A percentile compares a stretch with the other conserved stretches of the same genome.
Conservation (phyloP, 2,888 invertebrate genomes). For the Heliconius cydno region DNA sequence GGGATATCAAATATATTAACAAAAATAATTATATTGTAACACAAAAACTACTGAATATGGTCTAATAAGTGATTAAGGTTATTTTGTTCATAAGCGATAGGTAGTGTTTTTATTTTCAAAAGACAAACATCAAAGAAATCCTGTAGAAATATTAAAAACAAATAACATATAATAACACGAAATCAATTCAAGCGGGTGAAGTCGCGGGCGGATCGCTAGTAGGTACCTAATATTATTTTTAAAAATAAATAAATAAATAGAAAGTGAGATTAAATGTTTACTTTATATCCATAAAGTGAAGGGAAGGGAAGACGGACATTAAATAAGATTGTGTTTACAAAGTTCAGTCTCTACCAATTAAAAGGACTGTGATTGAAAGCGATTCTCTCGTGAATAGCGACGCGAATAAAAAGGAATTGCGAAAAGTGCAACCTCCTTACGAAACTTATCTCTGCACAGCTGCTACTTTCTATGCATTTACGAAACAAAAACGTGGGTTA, state of each 20-base stretch:
- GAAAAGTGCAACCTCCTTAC: conserved; percentile 56
- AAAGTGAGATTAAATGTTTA: background rate
- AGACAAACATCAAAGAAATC: too few relatives aligned
- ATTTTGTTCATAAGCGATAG: too few relatives aligned
- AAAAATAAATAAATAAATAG: background rate
- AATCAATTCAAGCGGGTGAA: too few relatives aligned
- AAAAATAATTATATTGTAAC: too few relatives aligned
- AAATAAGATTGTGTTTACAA: conserved; percentile 54
- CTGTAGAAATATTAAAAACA: too few relatives aligned
- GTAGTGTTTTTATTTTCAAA: too few relatives aligned
- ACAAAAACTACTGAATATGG: too few relatives aligned
- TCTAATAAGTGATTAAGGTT: too few relatives aligned
- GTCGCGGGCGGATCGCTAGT: too few relatives aligned
- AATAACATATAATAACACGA: too few relatives aligned
- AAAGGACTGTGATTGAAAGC: conserved; percentile 60
- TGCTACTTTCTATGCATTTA: conserved; percentile 49
- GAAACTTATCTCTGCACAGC: conserved; percentile 56
- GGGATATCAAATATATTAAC: too few relatives aligned
- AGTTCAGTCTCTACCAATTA: conserved; percentile 63
- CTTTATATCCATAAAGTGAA: conserved; percentile 32
- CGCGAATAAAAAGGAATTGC: conserved; percentile 58
- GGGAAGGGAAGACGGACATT: conserved; percentile 37
- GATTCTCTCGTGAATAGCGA: conserved; percentile 56
- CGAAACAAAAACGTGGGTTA: conserved; percentile 18
- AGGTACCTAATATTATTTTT: too few relatives aligned